Conservation (phyloP, 2,888 invertebrate genomes). For the Acleris laterana region DNA sequence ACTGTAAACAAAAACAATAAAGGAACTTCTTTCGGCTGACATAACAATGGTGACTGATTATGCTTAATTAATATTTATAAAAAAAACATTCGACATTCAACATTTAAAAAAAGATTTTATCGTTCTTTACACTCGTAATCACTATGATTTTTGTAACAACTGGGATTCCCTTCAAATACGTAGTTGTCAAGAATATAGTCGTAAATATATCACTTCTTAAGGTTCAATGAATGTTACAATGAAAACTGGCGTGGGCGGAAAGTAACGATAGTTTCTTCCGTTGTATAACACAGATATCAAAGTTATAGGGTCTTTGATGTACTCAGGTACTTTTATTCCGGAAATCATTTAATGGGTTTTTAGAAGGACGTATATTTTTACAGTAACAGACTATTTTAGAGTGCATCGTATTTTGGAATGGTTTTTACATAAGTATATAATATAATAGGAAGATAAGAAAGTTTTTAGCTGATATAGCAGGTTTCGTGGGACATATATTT, state of each 20-base stretch:
- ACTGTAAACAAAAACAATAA: too few species aligned
- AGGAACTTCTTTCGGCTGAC: too few species aligned
- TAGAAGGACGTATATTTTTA: background rate
- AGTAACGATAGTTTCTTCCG: conserved; percentile 17
- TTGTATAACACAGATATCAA: background rate
- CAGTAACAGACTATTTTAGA: background rate
- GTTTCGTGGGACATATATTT: too few species aligned
- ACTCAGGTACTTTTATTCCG: background rate
- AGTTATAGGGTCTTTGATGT: conserved; percentile 8
- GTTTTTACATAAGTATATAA: too few species aligned
- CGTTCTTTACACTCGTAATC: background rate
- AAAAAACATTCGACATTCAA: too few species aligned
- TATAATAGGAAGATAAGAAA: too few species aligned
- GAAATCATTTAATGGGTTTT: background rate
- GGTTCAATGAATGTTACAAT: conserved; percentile 14
- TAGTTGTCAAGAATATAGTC: conserved; percentile 4
- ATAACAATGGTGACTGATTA: too few species aligned
- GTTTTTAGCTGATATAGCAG: too few species aligned
- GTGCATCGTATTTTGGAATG: too few species aligned
- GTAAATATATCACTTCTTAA: conserved; percentile 22
- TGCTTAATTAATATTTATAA: too few species aligned
- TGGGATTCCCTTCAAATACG: conserved; percentile 9
- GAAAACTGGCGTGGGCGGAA: conserved; percentile 10
- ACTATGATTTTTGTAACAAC: background rate
- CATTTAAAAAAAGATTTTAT: too few species aligned